Evolutionary conservation across 2,888 invertebrate species (phyloP).

Genomic region (Drosophila paranaensis): DNA sequence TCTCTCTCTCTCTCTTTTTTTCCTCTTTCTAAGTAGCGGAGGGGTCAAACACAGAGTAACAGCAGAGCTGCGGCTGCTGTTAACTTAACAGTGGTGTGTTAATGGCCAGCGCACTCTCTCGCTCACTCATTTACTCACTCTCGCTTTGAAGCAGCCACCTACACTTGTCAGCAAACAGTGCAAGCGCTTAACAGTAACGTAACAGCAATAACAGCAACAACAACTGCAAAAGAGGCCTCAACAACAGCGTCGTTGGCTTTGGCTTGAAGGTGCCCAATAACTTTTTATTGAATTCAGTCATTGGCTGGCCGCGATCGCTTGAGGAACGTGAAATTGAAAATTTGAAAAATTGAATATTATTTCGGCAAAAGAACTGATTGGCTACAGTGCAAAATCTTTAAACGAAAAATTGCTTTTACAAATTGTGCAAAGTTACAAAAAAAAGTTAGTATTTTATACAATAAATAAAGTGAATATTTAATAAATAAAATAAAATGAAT

Average conservation of each 20-base stretch:
- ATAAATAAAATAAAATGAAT: background rate
- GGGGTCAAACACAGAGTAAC: constrained; percentile 1
- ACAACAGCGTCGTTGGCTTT: constrained; percentile 40
- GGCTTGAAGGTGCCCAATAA: constrained; percentile 67
- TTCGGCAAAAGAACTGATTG: constrained; percentile 33
- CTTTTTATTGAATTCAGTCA: constrained; percentile 79
- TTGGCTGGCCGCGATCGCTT: constrained; percentile 77
- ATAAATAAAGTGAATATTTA: background rate
- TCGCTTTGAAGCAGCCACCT: constrained; percentile 30
- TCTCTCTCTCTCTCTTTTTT: background rate
- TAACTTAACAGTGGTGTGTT: constrained; percentile 26
- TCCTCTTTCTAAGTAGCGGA: background rate
- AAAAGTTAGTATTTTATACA: constrained; percentile 44
- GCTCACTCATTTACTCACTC: no score
- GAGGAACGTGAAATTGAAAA: constrained; percentile 46
- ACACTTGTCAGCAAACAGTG: constrained; percentile 40
- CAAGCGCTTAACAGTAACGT: constrained; percentile 36
- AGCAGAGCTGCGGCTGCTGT: constrained; percentile 18
- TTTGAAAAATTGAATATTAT: background rate
- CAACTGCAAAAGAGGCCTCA: constrained; percentile 26
- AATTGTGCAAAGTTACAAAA: constrained; percentile 34
- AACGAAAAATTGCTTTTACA: constrained; percentile 2
- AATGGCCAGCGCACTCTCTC: constrained; percentile 1
- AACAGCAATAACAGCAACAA: constrained; percentile 9
- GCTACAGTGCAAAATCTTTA: constrained; percentile 26